Conservation (phyloP, 2,888 invertebrate genomes). For the Eristalis intricaria region DNA sequence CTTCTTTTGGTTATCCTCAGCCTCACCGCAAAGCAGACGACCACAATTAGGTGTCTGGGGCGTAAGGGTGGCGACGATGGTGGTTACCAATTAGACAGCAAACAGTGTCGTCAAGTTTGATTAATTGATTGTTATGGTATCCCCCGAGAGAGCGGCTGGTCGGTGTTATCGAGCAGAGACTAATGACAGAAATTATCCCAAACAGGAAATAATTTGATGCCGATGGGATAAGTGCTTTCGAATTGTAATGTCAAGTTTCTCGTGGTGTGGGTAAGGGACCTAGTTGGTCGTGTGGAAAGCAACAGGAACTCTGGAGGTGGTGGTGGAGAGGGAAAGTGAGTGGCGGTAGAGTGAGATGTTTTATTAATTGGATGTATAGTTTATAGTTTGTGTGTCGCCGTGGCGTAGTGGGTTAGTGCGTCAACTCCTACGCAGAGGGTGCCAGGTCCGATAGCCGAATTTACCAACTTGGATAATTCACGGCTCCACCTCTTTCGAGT, state of each 20-base stretch:
- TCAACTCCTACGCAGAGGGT: too few species aligned
- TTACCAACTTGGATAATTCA: too few species aligned
- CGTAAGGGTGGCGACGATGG: background rate
- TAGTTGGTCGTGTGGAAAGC: background rate
- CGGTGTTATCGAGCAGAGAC: background rate
- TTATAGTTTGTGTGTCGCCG: too few species aligned
- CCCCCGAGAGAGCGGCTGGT: background rate
- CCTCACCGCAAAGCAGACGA: background rate
- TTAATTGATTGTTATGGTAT: conserved; percentile 45
- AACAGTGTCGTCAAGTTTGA: conserved; percentile 48
- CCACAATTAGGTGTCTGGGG: conserved; percentile 21
- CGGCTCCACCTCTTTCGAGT: too few species aligned
- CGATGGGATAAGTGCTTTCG: conserved; percentile 1
- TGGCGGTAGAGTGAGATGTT: too few species aligned
- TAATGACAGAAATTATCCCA: conserved; percentile 16
- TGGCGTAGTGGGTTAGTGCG: too few species aligned
- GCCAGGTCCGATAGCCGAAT: too few species aligned
- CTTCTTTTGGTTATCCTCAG: conserved; percentile 6
- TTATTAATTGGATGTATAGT: too few species aligned
- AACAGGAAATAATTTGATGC: conserved; percentile 18
- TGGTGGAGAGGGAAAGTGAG: too few species aligned
- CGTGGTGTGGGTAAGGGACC: background rate
- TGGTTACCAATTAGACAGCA: background rate
- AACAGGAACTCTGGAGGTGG: background rate
- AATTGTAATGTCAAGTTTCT: background rate